Percentiles rank a stretch among this genome's conserved stretches.
These are phyloP conservation scores for Drosophila takahashii DNA, from an alignment of 1,140 invertebrate species.

Conservation along the genomic window DNA sequence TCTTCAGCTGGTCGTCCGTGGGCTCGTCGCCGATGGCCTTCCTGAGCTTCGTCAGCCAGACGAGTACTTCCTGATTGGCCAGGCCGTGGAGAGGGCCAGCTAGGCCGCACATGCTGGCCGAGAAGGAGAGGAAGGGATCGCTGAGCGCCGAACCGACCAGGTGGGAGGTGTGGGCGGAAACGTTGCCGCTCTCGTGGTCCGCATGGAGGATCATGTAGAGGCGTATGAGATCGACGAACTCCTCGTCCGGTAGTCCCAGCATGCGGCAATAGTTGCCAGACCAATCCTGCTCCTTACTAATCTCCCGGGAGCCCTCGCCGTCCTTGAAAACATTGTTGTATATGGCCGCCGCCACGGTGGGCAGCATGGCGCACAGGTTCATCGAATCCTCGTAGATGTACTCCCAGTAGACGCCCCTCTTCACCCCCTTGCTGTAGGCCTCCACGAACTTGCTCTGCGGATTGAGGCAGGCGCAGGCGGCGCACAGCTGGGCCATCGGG, in stretches of 20 bases:
- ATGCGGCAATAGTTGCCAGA: slow-evolving; percentile 95
- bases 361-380: slow-evolving; percentile 97
- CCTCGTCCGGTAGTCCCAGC: slow-evolving; percentile 93
- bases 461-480: slow-evolving; percentile 95
- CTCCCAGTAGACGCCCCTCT: slow-evolving; percentile 86
- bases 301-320: slow-evolving; percentile 92
- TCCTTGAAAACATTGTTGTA: slow-evolving; percentile 94
- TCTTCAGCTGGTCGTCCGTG: slow-evolving; percentile 93
- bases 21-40: slow-evolving; percentile 92
- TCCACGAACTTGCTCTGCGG: slow-evolving; percentile 96
- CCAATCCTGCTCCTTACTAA: slow-evolving; percentile 93
- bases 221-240: slow-evolving; percentile 96
- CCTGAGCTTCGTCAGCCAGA: slow-evolving; percentile 92
- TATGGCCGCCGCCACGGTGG: slow-evolving; percentile 96
- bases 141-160: slow-evolving; percentile 97
- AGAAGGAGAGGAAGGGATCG: slow-evolving; percentile 96
- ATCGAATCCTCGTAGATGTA: slow-evolving; percentile 96
- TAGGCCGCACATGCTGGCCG: slow-evolving; percentile 96
- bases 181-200: slow-evolving; percentile 98
- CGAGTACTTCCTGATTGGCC: slow-evolving; percentile 96
- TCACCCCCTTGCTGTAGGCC: slow-evolving; percentile 89
- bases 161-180: slow-evolving; percentile 96
- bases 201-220: slow-evolving; percentile 97
- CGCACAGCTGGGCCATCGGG: slow-evolving; percentile 97
- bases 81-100: slow-evolving; percentile 97